Evolutionary conservation across 2,888 invertebrate genomes (phyloP).

Genomic region (Tiliacea citrago): DNA sequence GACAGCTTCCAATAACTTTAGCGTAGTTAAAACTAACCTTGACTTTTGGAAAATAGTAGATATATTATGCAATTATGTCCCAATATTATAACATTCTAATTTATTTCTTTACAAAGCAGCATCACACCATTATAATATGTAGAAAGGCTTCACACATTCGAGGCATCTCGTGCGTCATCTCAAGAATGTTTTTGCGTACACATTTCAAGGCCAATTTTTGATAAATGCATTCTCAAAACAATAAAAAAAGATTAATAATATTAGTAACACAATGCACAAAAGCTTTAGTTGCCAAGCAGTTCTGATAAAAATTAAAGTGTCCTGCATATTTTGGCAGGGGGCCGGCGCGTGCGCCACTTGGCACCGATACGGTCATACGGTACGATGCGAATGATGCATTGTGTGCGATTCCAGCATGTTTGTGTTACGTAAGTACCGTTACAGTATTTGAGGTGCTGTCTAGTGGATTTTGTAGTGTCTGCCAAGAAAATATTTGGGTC

Average conservation of each 20-base stretch:
- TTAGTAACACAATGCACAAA: constrained; percentile 12
- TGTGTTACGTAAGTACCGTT: constrained; percentile 30
- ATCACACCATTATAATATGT: not conserved
- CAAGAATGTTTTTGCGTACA: not conserved
- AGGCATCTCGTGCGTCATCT: too few species aligned
- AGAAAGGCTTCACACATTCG: not conserved
- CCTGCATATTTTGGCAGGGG: constrained; percentile 50
- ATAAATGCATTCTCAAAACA: constrained; percentile 7
- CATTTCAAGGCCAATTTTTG: not conserved
- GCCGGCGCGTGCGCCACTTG: constrained; percentile 38
- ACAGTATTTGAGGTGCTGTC: constrained; percentile 2
- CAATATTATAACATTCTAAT: not conserved
- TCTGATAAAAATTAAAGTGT: constrained; percentile 40
- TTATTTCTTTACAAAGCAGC: too few species aligned
- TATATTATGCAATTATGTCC: not conserved
- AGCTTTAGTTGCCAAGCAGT: constrained; percentile 23
- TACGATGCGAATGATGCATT: constrained; percentile 51
- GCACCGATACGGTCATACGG: constrained; percentile 33
- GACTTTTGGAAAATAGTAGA: not conserved
- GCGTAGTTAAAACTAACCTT: not conserved
- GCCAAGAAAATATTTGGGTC: not conserved
- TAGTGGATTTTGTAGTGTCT: not conserved
- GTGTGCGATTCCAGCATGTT: constrained; percentile 21
- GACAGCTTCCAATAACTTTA: not conserved
- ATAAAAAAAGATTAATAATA: constrained; percentile 14